Evolutionary conservation across 2,888 invertebrate species (phyloP).

Genomic region (Oxystoma pomonae): DNA sequence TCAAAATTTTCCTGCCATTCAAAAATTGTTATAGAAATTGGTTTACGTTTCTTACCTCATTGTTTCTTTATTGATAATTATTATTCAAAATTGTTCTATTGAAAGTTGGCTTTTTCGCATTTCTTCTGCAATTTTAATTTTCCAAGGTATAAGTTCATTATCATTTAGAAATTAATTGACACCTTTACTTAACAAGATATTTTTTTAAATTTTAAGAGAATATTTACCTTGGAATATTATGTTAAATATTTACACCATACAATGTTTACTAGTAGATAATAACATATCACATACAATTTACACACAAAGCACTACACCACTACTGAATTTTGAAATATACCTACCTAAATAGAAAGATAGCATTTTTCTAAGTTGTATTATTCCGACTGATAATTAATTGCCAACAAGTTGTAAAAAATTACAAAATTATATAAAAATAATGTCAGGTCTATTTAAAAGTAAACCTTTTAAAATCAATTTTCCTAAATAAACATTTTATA

Average conservation of each 20-base stretch:
- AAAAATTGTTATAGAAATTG: no score
- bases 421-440: conserved; percentile 46
- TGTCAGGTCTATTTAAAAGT: conserved; percentile 35
- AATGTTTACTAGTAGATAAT: conserved; percentile 39
- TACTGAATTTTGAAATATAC: conserved; percentile 36
- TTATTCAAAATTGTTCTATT: no score
- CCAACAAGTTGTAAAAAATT: conserved; percentile 33
- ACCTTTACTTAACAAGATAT: no score
- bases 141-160: conserved; percentile 12
- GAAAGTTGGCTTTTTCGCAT: no score
- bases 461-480: conserved; percentile 36
- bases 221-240: conserved; percentile 23
- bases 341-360: conserved; percentile 39
- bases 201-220: conserved; percentile 12
- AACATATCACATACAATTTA: conserved; percentile 52
- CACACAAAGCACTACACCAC: conserved; percentile 51
- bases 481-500: conserved; percentile 39
- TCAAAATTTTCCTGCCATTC: no score
- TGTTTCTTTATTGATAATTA: no score
- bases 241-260: conserved; percentile 32
- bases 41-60: no score
- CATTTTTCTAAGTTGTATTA: background rate
- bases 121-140: no score
- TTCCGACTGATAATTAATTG: background rate
- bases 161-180: no score